phyloP scores from a whole-genome alignment of 2,888 invertebrate species.

The Erebia aethiops region DNA sequence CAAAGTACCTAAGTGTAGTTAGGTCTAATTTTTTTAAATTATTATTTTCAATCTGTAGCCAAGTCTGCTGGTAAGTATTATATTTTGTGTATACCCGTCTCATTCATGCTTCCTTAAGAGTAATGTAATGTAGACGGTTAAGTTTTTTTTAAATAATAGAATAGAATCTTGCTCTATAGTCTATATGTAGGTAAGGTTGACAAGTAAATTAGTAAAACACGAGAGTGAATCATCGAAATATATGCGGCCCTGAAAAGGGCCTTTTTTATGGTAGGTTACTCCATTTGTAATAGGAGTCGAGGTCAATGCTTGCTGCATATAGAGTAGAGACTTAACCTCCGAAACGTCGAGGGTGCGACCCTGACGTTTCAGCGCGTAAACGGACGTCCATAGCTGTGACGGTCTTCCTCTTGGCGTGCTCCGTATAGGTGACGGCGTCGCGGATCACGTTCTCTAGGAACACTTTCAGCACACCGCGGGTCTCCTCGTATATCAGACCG shows the following conservation, averaged over 20 bases:
- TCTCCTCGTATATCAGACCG: slow-evolving; percentile 88
- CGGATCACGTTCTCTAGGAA: slow-evolving; percentile 93
- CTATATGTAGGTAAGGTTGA: slow-evolving; percentile 47
- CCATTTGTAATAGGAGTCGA: too few relatives aligned
- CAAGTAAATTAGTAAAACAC: not conserved
- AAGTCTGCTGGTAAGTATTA: too few relatives aligned
- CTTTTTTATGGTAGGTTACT: not conserved
- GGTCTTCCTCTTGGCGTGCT: slow-evolving; percentile 89
- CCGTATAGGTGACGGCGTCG: slow-evolving; percentile 92
- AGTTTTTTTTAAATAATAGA: too few relatives aligned
- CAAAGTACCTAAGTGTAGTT: too few relatives aligned
- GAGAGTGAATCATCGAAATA: not conserved
- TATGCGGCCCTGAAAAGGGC: slow-evolving; percentile 16
- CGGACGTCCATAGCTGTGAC: slow-evolving; percentile 95
- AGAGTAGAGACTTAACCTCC: slow-evolving; percentile 80
- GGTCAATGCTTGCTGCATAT: not conserved
- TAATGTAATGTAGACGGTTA: too few relatives aligned
- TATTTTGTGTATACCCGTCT: too few relatives aligned
- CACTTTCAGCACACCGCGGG: slow-evolving; percentile 89
- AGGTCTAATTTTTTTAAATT: too few relatives aligned
- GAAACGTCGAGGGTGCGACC: slow-evolving; percentile 91
- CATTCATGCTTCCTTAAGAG: too few relatives aligned
- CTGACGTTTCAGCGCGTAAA: slow-evolving; percentile 91
- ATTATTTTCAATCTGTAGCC: too few relatives aligned
- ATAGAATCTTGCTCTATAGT: too few relatives aligned